Evolutionary conservation across 92 coral and sea anemone genomes (phyloP), one percentile per base, ranked within the genome.

Genomic region (Desmophyllum pertusum): DNA sequence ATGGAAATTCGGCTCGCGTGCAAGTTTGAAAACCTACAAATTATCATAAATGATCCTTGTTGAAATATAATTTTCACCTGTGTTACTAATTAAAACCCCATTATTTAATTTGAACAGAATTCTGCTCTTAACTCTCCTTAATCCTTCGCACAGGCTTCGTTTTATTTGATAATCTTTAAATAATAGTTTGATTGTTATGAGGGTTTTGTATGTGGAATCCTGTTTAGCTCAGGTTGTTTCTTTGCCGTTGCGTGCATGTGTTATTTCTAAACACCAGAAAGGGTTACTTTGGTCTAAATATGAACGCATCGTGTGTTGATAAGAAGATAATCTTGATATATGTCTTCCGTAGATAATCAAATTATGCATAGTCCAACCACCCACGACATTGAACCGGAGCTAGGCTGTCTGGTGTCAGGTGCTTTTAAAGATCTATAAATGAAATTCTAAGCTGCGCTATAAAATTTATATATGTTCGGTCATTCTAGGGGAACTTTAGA

Each of bases 291-390:
- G 65, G 65, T 10, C 35, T 65, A n/a, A 14, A 65, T 14, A 33
- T 59, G 11, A 33, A 35, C 23, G 6, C 33, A 65, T 65, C 71
- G 23, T 33, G 25, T 65, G 71, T 33, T 65, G 71, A 65, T 33
- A 59, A 59, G 65, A 65, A 35, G 41, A 65, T 65, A 7, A 65
- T 65, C n/a, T n/a, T n/a, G n/a, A n/a, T n/a, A n/a, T n/a, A n/a
- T n/a, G n/a, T n/a, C n/a, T n/a, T n/a, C n/a, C n/a, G n/a, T n/a
- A n/a, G n/a, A n/a, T n/a, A n/a, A n/a, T n/a, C n/a, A n/a, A n/a
- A n/a, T n/a, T n/a, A n/a, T n/a, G n/a, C n/a, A n/a, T n/a, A n/a
- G n/a, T n/a, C n/a, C n/a, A n/a, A n/a, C n/a, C n/a, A n/a, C n/a
- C n/a, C n/a, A n/a, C n/a, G n/a, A n/a, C n/a, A n/a, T n/a, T n/a